Base-by-base conservation (phyloP, 2,888 invertebrate genomes). In the Drosophila multiciliata region DNA sequence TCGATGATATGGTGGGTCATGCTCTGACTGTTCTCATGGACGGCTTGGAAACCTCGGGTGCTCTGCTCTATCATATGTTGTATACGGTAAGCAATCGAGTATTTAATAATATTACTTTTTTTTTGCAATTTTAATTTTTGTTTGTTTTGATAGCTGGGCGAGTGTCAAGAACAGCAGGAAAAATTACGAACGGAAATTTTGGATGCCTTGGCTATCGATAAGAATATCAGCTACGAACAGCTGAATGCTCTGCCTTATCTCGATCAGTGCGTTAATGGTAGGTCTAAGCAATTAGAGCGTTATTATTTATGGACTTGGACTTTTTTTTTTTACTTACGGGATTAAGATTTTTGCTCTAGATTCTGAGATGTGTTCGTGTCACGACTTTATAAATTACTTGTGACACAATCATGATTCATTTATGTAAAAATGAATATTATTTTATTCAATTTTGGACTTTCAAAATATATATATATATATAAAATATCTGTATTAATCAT, bases 201-300 rank as follows among this genome's bases (percentile, higher is more conserved):
- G 17, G 52, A 60, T 15, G 76, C 66, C 7, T 15, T 82, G 9
- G 58, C 59, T 7, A 63, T 26, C 29, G 70, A 87, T 55, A 82
- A 78, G 26, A 55, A 42, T 3, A 68, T 92, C 26, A 76, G 65
- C 52, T 92, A 84, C 70, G 92, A 93, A 1, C 80, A 80, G 42
- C 71, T 92, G 7, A 73, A 67, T 15, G 80, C 84, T 2, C 65
- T 93, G 12, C 79, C 89, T 17, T 92, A 92, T 78, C 82, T 93
- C 67, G 92, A 92, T 66, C 91, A 92, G 68, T 92, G 92, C 53
- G 52, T 93, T 1, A 74, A 89, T 62, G 92, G 92, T 91, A 68
- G 36, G 73, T 54, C 5, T n/a, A 29, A 32, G 20, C 12, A 59
- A 38, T 6, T 29, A 17, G 6, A 11, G 9, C 26, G 1, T 29